phyloP scores from a whole-genome alignment of 2,797 vertebrate species.

The Acanthopagrus latus region DNA sequence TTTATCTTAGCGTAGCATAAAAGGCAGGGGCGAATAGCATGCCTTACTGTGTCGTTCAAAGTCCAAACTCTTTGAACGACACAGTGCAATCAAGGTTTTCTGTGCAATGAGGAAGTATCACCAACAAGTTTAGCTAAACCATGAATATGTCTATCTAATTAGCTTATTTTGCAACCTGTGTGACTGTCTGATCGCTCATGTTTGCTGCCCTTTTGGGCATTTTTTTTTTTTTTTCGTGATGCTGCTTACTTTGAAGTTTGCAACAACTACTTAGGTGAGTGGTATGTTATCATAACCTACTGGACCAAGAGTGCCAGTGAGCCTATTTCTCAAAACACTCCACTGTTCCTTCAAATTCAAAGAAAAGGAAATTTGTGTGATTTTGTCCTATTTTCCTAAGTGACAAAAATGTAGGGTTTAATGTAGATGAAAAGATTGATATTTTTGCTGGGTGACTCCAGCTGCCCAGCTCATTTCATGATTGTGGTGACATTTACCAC shows the following conservation, averaged over 20 bases:
- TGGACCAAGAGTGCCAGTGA: too few species aligned
- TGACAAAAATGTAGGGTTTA: constrained; percentile 12
- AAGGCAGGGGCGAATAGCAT: neutral
- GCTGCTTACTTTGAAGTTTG: neutral
- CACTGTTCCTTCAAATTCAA: neutral
- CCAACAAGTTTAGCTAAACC: neutral
- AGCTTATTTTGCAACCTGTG: neutral
- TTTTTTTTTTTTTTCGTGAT: neutral
- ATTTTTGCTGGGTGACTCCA: constrained; percentile 50
- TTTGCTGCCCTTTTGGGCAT: neutral
- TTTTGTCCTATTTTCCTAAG: constrained; percentile 3
- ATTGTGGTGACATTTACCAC: constrained; percentile 75
- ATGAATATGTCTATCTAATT: neutral
- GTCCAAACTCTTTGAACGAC: too few species aligned
- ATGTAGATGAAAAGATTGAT: constrained; percentile 33
- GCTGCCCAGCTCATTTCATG: constrained; percentile 65
- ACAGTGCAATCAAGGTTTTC: neutral
- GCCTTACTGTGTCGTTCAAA: neutral
- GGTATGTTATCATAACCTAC: too few species aligned
- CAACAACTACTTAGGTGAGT: neutral
- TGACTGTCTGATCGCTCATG: neutral
- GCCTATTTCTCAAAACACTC: neutral
- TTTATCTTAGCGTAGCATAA: constrained; percentile 6
- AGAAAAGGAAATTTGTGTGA: neutral
- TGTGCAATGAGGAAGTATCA: neutral